These are phyloP conservation scores for Pipistrellus pipistrellus DNA, from an alignment of 2,797 vertebrate species.

Conservation along the genomic window DNA sequence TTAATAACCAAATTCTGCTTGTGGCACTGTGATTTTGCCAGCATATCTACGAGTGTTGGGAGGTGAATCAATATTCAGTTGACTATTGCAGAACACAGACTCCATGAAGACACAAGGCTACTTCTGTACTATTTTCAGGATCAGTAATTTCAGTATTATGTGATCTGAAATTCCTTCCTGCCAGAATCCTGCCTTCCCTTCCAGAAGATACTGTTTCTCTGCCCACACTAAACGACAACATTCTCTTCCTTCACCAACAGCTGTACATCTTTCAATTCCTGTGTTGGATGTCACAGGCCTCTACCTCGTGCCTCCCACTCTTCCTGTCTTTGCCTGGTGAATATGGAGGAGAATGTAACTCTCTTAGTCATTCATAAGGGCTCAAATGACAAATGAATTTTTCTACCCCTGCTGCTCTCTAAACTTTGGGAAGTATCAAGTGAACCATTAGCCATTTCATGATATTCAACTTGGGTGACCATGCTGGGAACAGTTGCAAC, in stretches of 20 bases:
- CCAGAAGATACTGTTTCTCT: slow-evolving; percentile 67
- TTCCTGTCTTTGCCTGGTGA: slow-evolving; percentile 50
- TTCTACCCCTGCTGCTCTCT: slow-evolving; percentile 80
- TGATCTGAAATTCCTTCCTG: slow-evolving; percentile 58
- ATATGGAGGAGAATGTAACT: slow-evolving; percentile 51
- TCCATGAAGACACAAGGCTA: not conserved
- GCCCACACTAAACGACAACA: slow-evolving; percentile 21
- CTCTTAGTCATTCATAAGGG: slow-evolving; percentile 74
- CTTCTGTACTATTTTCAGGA: slow-evolving; percentile 37
- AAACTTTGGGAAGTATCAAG: slow-evolving; percentile 85
- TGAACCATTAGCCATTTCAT: slow-evolving; percentile 86
- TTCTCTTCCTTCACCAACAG: slow-evolving; percentile 59
- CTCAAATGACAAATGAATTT: slow-evolving; percentile 85
- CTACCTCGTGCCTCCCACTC: not conserved
- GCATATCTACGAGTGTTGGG: not conserved
- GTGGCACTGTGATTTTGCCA: not conserved
- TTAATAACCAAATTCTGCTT: not conserved
- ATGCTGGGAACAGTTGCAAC: slow-evolving; percentile 86
- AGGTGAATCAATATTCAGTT: not conserved
- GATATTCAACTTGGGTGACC: slow-evolving; percentile 85
- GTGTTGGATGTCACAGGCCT: not conserved
- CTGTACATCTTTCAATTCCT: slow-evolving; percentile 52
- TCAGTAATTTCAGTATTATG: slow-evolving; percentile 15
- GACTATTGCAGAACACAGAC: not conserved
- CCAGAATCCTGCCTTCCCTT: slow-evolving; percentile 36